Percentiles rank a stretch among this genome's conserved stretches.
Conservation (phyloP, 2,113 vertebrate genomes). For the Crocuta crocuta region DNA sequence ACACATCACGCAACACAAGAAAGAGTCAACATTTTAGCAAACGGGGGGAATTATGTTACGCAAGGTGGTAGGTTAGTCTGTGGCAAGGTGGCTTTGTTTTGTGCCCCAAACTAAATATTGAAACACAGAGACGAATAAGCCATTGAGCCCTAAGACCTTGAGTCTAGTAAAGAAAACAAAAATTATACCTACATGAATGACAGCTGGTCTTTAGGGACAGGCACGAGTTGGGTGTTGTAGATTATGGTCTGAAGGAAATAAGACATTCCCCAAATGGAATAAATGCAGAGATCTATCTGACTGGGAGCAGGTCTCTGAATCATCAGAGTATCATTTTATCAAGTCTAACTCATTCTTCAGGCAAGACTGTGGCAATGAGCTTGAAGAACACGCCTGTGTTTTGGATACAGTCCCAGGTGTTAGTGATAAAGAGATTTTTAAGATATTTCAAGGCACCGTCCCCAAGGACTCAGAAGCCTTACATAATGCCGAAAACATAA, state of each 20-base stretch:
- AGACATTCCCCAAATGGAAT: rapidly evolving
- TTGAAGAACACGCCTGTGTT: rapidly evolving
- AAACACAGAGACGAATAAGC: no score
- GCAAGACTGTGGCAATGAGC: neutral
- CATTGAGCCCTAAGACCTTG: neutral
- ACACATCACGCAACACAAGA: rapidly evolving
- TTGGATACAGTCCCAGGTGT: rapidly evolving
- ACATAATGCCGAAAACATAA: rapidly evolving
- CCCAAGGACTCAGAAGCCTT: no score
- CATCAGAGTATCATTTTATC: no score
- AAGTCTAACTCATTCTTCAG: rapidly evolving
- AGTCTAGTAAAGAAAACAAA: no score
- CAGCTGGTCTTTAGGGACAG: neutral
- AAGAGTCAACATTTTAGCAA: neutral
- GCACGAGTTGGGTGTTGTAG: rapidly evolving
- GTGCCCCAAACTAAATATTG: neutral
- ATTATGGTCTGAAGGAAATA: rapidly evolving
- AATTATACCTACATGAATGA: rapidly evolving
- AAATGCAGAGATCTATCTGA: rapidly evolving
- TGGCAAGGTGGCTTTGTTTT: neutral
- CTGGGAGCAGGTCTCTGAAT: rapidly evolving
- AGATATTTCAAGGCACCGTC: no score
- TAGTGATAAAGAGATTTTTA: rapidly evolving
- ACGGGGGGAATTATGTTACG: rapidly evolving
- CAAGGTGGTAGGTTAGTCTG: rapidly evolving